A percentile compares a stretch with the other conserved stretches of the same genome.
Evolutionary conservation across 1,140 invertebrate species (phyloP).

Genomic region (Aricia agestis): DNA sequence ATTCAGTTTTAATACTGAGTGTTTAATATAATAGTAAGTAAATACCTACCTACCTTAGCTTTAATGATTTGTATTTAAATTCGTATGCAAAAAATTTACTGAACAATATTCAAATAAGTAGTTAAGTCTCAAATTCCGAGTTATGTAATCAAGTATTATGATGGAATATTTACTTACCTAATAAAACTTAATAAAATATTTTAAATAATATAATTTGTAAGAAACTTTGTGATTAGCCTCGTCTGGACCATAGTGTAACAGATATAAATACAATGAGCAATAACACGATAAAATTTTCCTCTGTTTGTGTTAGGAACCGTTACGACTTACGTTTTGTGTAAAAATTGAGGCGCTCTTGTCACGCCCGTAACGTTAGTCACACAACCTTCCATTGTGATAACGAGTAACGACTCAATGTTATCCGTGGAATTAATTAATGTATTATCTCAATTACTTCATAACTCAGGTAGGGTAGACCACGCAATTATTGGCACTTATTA

Average conservation of each 20-base stretch:
- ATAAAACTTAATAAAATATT: too few species aligned
- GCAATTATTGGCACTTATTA: background rate
- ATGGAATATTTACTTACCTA: too few species aligned
- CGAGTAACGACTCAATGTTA: constrained; percentile 26
- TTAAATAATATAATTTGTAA: too few species aligned
- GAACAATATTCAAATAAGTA: too few species aligned
- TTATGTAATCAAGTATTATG: too few species aligned
- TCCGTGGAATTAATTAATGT: constrained; percentile 20
- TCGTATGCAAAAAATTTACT: too few species aligned
- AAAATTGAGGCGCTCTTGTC: constrained; percentile 5
- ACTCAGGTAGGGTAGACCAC: background rate
- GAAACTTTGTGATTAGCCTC: too few species aligned
- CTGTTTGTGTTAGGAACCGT: background rate
- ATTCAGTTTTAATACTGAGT: too few species aligned
- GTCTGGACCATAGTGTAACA: background rate
- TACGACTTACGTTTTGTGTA: background rate
- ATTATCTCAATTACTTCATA: constrained; percentile 14
- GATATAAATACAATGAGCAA: background rate
- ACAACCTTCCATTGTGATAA: constrained; percentile 26
- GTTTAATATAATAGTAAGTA: too few species aligned
- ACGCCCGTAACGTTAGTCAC: constrained; percentile 38
- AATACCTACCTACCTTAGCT: too few species aligned
- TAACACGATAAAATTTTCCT: constrained; percentile 6
- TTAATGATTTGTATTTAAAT: too few species aligned
- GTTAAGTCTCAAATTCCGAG: too few species aligned